Conservation (phyloP, 1,140 invertebrate species). For the Muscidifurax raptorellus region DNA sequence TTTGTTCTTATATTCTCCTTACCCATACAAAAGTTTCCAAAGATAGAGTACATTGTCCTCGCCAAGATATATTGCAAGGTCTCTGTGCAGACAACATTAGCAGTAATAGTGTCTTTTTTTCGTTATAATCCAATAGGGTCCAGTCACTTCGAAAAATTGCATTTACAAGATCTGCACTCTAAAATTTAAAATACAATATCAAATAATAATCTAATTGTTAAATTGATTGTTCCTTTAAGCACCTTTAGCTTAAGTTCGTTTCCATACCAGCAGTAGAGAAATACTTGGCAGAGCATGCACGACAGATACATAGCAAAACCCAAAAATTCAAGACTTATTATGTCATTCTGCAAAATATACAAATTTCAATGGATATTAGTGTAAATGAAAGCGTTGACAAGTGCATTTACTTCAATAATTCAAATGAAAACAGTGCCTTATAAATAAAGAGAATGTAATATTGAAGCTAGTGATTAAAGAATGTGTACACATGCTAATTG, state of each 20-base stretch:
- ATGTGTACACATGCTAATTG: too few species aligned
- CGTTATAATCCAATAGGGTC: not conserved
- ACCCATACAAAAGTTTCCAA: slow-evolving; percentile 22
- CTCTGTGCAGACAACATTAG: not conserved
- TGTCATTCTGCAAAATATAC: slow-evolving; percentile 4
- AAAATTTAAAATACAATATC: not conserved
- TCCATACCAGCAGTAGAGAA: slow-evolving; percentile 64
- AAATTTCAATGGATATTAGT: not conserved
- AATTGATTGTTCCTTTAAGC: not conserved
- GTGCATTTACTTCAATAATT: too few species aligned
- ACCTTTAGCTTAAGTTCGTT: slow-evolving; percentile 62
- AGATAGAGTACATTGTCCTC: slow-evolving; percentile 7
- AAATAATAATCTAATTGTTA: not conserved
- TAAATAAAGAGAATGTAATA: too few species aligned
- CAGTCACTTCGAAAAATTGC: slow-evolving; percentile 2
- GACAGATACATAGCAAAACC: slow-evolving; percentile 53
- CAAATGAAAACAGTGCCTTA: too few species aligned
- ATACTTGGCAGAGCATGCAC: slow-evolving; percentile 62
- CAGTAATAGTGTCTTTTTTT: not conserved
- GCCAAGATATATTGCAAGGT: not conserved
- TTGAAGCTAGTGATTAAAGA: too few species aligned
- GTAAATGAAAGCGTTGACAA: not conserved
- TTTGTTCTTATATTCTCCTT: not conserved
- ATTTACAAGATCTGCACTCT: not conserved
- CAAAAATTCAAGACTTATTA: slow-evolving; percentile 54